phyloP scores from a whole-genome alignment of 2,797 vertebrate species.

The Clangula hyemalis region DNA sequence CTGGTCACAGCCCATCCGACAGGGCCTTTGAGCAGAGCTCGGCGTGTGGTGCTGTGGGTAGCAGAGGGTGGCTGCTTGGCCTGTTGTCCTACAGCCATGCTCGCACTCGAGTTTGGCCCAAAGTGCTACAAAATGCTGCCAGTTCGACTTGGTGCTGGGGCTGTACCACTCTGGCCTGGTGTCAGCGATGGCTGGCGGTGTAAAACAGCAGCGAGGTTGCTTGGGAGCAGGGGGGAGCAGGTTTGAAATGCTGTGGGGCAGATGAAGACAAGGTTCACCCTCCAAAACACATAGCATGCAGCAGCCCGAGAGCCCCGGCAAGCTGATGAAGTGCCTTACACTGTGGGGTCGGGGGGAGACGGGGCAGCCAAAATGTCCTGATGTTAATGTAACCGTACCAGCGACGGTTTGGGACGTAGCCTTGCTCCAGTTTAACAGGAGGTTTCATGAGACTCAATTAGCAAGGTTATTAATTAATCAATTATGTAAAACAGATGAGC shows the following conservation, averaged over 20 bases:
- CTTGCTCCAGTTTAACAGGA: neutral
- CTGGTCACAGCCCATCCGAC: neutral
- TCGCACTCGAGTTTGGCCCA: neutral
- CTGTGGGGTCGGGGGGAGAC: accelerated
- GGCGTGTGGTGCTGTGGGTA: neutral
- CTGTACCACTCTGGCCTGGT: accelerated
- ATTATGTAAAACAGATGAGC: slow-evolving; percentile 66
- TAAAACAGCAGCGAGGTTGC: neutral
- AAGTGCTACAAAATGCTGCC: neutral
- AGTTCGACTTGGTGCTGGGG: neutral
- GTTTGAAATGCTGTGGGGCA: neutral
- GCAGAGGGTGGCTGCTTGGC: neutral
- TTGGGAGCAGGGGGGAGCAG: neutral
- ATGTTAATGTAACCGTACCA: neutral
- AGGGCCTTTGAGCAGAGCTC: slow-evolving; percentile 10
- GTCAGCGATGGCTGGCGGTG: neutral
- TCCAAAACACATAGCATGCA: accelerated
- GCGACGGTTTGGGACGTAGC: neutral
- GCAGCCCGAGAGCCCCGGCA: neutral
- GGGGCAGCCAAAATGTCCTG: neutral
- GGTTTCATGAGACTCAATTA: slow-evolving; percentile 50
- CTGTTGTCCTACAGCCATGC: neutral
- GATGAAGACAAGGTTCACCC: neutral
- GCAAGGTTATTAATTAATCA: slow-evolving; percentile 69
- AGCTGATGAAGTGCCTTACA: neutral